Conservation (phyloP, 1,140 invertebrate genomes). For the Hyposmocoma kahamanoa region DNA sequence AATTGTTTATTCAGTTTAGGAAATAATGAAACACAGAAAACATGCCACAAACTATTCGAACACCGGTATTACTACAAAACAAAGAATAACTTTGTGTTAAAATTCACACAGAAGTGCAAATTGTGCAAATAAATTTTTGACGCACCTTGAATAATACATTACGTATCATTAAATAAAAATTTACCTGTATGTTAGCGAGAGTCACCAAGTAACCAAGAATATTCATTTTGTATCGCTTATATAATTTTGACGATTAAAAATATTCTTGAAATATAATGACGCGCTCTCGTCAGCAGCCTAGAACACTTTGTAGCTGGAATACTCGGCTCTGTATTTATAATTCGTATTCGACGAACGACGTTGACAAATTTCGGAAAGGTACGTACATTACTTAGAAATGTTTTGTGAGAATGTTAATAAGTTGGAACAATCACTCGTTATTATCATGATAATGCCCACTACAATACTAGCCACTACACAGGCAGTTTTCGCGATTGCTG, state of each 20-base stretch:
- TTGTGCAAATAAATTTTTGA: too few relatives aligned
- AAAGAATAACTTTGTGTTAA: too few relatives aligned
- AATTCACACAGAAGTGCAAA: too few relatives aligned
- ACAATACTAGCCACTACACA: background rate
- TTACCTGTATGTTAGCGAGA: conserved; percentile 24
- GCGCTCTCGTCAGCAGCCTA: conserved; percentile 4
- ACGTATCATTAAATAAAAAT: too few relatives aligned
- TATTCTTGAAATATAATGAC: background rate
- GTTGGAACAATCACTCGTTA: conserved; percentile 20
- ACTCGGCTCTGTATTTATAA: conserved; percentile 24
- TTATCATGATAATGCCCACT: conserved; percentile 30
- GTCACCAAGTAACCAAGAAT: conserved; percentile 18
- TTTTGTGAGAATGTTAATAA: conserved; percentile 34
- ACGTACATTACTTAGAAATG: conserved; percentile 12
- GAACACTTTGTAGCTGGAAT: conserved; percentile 3
- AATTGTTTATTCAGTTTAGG: too few relatives aligned
- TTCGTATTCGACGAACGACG: conserved; percentile 24
- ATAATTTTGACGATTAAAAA: background rate
- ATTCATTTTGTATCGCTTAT: conserved; percentile 15
- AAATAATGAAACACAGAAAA: too few relatives aligned
- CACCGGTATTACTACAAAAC: too few relatives aligned
- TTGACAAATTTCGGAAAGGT: conserved; percentile 13
- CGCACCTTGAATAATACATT: too few relatives aligned
- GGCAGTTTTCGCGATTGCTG: background rate
- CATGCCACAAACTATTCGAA: too few relatives aligned